Percentiles rank a stretch among this genome's conserved stretches.
Conservation (phyloP, 2,888 invertebrate genomes). For the Stratiomys singularior region DNA sequence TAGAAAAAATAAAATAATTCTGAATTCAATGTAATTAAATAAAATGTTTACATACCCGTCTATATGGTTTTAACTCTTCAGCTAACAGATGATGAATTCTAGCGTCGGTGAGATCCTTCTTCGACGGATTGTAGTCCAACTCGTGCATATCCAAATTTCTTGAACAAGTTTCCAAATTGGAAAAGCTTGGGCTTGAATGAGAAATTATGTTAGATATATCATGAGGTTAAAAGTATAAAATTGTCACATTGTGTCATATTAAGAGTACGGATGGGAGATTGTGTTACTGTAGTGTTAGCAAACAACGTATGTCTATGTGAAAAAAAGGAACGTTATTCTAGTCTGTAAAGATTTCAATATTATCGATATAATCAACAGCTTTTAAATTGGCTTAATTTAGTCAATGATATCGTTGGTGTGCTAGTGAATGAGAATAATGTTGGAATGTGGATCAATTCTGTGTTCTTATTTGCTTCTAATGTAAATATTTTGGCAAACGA, state of each 20-base stretch:
- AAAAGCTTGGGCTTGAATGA: constrained; percentile 77
- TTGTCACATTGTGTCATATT: not conserved
- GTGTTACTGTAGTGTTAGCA: no score
- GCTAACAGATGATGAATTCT: constrained; percentile 92
- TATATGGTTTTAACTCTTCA: constrained; percentile 88
- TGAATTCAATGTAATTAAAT: not conserved
- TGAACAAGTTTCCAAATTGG: constrained; percentile 84
- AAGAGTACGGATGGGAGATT: no score
- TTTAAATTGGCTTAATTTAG: no score
- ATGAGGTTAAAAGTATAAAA: not conserved
- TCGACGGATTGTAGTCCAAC: constrained; percentile 90
- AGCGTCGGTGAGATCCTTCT: constrained; percentile 93
- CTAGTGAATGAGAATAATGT: no score
- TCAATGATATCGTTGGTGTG: no score
- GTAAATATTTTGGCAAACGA: constrained; percentile 32
- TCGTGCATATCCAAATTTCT: constrained; percentile 96
- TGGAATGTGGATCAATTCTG: not conserved
- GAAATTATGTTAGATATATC: not conserved
- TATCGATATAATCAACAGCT: not conserved
- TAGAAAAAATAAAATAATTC: no score
- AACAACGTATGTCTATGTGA: no score
- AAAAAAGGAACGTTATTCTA: no score
- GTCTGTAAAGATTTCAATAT: not conserved
- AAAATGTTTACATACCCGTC: constrained; percentile 73
- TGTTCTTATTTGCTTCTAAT: not conserved